These are phyloP conservation scores for Diorhabda carinulata DNA, from an alignment of 1,140 invertebrate genomes.

Conservation along the genomic window DNA sequence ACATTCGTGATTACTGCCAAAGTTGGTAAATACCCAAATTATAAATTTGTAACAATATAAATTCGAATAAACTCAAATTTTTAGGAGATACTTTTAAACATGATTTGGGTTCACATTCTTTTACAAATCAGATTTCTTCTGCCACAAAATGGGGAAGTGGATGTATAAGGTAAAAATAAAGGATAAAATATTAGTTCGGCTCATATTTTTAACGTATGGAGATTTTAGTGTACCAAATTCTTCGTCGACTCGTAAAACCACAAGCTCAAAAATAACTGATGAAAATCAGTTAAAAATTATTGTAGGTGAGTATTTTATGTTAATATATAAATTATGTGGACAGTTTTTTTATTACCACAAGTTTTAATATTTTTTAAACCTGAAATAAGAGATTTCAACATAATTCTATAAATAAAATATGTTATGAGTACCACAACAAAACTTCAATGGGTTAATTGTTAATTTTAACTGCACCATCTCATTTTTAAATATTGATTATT, in stretches of 20 bases:
- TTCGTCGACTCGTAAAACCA: slow-evolving; percentile 8
- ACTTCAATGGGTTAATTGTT: too few relatives aligned
- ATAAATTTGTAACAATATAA: not conserved
- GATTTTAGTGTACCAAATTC: slow-evolving; percentile 16
- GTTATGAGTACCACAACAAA: too few relatives aligned
- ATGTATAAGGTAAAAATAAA: slow-evolving; percentile 14
- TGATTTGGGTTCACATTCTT: not conserved
- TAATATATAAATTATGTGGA: not conserved
- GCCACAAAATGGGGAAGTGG: slow-evolving; percentile 21
- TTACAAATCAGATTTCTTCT: slow-evolving; percentile 17
- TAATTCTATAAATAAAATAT: too few relatives aligned
- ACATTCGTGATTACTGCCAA: not conserved
- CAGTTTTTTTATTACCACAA: not conserved
- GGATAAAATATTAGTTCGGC: not conserved
- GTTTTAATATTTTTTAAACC: too few relatives aligned
- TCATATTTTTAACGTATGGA: not conserved
- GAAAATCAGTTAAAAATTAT: slow-evolving; percentile 20
- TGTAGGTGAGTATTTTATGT: slow-evolving; percentile 8
- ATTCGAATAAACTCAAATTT: not conserved
- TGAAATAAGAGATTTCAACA: too few relatives aligned
- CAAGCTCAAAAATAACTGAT: slow-evolving; percentile 3
- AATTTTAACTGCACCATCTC: too few relatives aligned
- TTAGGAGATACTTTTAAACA: not conserved
- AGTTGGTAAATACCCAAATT: not conserved
- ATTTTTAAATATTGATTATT: too few relatives aligned